Conservation (phyloP, 2,113 vertebrate genomes). For the Catharus minimus region DNA sequence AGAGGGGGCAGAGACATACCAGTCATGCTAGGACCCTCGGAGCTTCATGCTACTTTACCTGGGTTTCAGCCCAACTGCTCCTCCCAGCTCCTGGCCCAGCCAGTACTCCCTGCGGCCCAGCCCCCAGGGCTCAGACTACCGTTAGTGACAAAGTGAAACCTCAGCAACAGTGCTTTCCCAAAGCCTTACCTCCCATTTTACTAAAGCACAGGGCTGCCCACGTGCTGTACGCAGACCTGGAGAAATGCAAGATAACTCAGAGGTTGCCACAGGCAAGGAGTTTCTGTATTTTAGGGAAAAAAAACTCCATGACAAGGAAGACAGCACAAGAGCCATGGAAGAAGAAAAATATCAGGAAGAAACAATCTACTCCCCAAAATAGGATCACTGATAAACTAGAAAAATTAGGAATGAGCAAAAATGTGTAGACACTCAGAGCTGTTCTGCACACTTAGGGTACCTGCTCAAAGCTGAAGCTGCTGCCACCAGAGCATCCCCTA, state of each 20-base stretch:
- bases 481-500: not conserved
- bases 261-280: not conserved
- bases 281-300: not conserved
- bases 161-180: not conserved
- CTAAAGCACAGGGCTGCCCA: not conserved
- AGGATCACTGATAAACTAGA: not conserved
- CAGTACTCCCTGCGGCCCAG: not conserved
- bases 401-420: not conserved
- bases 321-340: not conserved
- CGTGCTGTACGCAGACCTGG: fast-evolving
- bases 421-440: not conserved
- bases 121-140: not conserved
- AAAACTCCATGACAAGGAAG: not conserved
- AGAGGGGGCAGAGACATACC: not conserved
- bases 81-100: not conserved
- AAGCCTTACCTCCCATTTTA: not conserved
- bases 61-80: not conserved
- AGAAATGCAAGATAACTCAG: not conserved
- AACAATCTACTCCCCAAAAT: not conserved
- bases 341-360: not conserved
- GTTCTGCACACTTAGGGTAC: not conserved
- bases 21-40: not conserved
- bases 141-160: not conserved
- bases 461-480: not conserved
- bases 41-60: not conserved